Conservation (phyloP, 2,888 invertebrate genomes). For the Cremastinae sp. region DNA sequence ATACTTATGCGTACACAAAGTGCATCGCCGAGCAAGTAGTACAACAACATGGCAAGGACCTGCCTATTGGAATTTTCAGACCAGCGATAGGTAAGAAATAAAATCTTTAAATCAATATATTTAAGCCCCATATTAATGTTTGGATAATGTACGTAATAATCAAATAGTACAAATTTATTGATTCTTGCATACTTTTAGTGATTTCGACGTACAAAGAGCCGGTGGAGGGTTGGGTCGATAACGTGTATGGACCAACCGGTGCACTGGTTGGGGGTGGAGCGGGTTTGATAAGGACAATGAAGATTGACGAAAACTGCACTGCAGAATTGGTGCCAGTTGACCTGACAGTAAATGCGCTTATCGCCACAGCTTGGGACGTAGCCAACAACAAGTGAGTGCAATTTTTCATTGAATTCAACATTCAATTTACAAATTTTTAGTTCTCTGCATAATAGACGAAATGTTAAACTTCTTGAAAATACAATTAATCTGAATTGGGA, state of each 20-base stretch:
- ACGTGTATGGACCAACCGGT: conserved; percentile 83
- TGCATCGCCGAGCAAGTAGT: conserved; percentile 85
- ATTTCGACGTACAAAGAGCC: conserved; percentile 82
- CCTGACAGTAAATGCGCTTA: conserved; percentile 79
- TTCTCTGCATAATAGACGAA: conserved; percentile 6
- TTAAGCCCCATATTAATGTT: too few relatives aligned
- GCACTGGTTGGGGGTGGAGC: conserved; percentile 81
- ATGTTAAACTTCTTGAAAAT: not conserved
- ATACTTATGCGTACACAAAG: conserved; percentile 88
- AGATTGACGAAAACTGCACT: conserved; percentile 71
- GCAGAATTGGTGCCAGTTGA: conserved; percentile 81
- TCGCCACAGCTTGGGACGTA: conserved; percentile 80
- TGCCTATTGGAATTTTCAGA: conserved; percentile 86
- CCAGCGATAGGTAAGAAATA: conserved; percentile 84
- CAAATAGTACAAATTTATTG: not conserved
- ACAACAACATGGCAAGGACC: conserved; percentile 81
- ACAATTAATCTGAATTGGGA: not conserved
- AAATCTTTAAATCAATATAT: too few relatives aligned
- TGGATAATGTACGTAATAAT: not conserved
- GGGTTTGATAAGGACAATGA: conserved; percentile 82
- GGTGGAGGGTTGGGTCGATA: conserved; percentile 86
- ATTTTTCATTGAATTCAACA: too few relatives aligned
- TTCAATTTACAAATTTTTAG: too few relatives aligned
- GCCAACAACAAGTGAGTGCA: conserved; percentile 77
- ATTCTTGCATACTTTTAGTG: conserved; percentile 74